Percentiles rank a stretch among this genome's conserved stretches.
phyloP scores from a whole-genome alignment of 2,888 invertebrate species.

The Agonopterix subpropinquella region DNA sequence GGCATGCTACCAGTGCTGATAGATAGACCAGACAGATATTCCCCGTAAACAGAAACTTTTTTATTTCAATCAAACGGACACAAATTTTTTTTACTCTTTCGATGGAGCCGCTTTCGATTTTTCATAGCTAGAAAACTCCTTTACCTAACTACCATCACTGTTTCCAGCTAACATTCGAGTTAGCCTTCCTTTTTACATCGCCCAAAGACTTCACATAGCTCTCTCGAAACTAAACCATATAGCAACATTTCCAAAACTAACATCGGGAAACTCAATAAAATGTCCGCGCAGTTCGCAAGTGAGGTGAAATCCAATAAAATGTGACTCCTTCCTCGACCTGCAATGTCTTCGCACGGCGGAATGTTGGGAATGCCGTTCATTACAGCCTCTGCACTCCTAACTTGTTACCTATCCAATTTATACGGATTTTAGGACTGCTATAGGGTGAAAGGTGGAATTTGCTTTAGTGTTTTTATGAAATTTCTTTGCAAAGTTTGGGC shows the following conservation, averaged over 20 bases:
- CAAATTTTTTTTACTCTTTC: too few relatives aligned
- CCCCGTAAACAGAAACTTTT: too few relatives aligned
- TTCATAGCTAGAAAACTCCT: too few relatives aligned
- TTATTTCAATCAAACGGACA: too few relatives aligned
- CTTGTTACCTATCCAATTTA: slow-evolving; percentile 60
- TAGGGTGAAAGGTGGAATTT: slow-evolving; percentile 18
- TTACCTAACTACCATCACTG: too few relatives aligned
- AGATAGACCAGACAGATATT: too few relatives aligned
- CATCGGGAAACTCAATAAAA: slow-evolving; percentile 44
- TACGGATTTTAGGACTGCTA: slow-evolving; percentile 39
- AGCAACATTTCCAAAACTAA: slow-evolving; percentile 2
- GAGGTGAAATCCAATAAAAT: slow-evolving; percentile 60
- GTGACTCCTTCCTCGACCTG: slow-evolving; percentile 31
- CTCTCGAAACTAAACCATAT: background rate
- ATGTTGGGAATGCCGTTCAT: slow-evolving; percentile 60
- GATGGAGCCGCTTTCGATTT: too few relatives aligned
- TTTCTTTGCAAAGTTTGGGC: slow-evolving; percentile 31
- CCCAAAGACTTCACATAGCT: background rate
- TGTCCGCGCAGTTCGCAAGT: slow-evolving; percentile 28
- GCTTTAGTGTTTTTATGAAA: slow-evolving; percentile 42
- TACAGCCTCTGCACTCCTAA: slow-evolving; percentile 52
- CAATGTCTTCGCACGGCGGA: slow-evolving; percentile 50
- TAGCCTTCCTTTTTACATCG: too few relatives aligned
- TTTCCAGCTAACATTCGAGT: too few relatives aligned
- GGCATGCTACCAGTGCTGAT: too few relatives aligned